Evolutionary conservation across 37 sponge, comb jelly and placozoan genomes (phyloP), one percentile per base, ranked within the genome.

Genomic region (Eunapius fragilis): DNA sequence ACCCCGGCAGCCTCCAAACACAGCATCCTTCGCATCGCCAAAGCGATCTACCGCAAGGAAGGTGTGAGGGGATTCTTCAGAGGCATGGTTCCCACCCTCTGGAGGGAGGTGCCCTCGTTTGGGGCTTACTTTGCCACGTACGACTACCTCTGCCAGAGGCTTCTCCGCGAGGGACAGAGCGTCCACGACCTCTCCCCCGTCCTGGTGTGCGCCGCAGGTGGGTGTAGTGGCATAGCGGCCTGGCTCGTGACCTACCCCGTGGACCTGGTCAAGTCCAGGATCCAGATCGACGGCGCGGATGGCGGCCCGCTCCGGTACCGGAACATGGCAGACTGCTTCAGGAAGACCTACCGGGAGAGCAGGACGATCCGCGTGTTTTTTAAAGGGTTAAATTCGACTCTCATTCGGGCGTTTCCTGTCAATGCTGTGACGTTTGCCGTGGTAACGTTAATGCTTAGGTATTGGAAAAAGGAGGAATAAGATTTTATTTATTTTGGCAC

Each of bases 261-360:
- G 31, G 98, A 97, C 77, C 92, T 97, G 0, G 84, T 95, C 27
- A 97, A 97, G 68, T 92, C 98, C 13, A 80, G 94, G 34, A 22
- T 95, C 4, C 98, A 97, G 58, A 87, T 87, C 25, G 96, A 97
- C 26, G 93, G 95, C 2, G 80, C 90, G 47, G 58, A 33, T 74
- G 83, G n/a, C n/a, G n/a, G 76, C 3, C 30, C 47, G 17, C 25
- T 4, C n/a, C 79, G 77, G 47, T 98, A 98, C 67, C 76, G 17
- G 22, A 88, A 91, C 19, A 69, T 82, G 10, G 3, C 82, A 14
- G 95, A 96, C 86, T 98, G 98, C 72, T 76, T 87, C 67, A 68
- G 73, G 31, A 91, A 96, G 86, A 94, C 87, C 31, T 88, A 34
- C 31, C n/a, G 31, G 24, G 90, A 84, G 31, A 31, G 68, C 33